Evolutionary conservation across 2,797 vertebrate species (phyloP).

Genomic region (Masticophis lateralis): DNA sequence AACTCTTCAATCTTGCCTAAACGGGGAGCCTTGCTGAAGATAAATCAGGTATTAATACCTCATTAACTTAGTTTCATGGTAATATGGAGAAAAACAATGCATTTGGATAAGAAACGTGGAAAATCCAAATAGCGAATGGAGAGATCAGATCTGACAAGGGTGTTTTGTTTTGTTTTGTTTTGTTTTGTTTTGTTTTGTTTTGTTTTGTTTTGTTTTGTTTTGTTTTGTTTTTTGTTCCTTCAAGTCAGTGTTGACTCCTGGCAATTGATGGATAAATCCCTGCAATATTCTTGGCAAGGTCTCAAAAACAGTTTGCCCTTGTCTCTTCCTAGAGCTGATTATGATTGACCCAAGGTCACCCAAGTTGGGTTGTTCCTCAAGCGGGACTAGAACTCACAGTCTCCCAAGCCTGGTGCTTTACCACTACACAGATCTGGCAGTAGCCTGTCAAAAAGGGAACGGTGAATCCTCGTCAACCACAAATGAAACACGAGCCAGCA

Average conservation of each 20-base stretch:
- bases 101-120: background rate
- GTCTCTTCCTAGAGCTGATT: background rate
- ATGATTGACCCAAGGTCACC: background rate
- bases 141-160: background rate
- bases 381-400: background rate
- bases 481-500: background rate
- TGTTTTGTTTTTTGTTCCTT: background rate
- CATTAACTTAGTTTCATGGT: background rate
- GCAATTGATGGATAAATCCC: background rate
- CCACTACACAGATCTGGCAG: background rate
- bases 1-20: constrained; percentile 90
- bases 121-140: background rate
- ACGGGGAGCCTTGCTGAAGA: constrained; percentile 87
- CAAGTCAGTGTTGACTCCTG: background rate
- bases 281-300: background rate
- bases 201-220: no score
- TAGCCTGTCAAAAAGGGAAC: background rate
- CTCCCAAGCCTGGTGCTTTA: background rate
- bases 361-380: background rate
- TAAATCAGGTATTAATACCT: constrained; percentile 84
- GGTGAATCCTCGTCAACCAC: background rate
- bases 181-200: no score
- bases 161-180: no score
- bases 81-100: background rate
- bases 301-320: background rate